Base-by-base conservation (phyloP, 1,140 invertebrate species). In the Musca domestica region DNA sequence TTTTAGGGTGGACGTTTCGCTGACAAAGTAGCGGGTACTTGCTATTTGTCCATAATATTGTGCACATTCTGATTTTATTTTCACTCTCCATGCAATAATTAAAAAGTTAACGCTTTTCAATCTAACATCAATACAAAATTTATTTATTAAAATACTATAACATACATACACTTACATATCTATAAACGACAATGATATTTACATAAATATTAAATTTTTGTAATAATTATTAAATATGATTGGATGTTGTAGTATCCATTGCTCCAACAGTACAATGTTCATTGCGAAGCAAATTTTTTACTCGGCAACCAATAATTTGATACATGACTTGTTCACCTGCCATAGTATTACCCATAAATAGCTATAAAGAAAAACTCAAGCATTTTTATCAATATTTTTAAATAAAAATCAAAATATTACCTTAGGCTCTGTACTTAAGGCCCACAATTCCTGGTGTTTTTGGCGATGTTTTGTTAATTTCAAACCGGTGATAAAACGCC, bases 401-500 rank as follows among this genome's bases (percentile, higher is more conserved):
- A 30, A 19, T 56, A 41, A 64, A 17, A 49, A 27, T 19, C n/a
- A n/a, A 52, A 51, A 19, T 46, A 20, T 68, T 30, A 73, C 72
- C 64, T 91, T 89, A 72, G 91, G 91, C 14, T 89, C 84, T 14
- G 84, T 86, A 0, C 89, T 88, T 6, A 91, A 68, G 0, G 87
- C 75, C 88, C 88, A 90, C 0, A 91, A 71, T 72, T 90, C 87
- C 74, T 90, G 83, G 51, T 85, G 80, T 2, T 86, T 85, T 61
- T 84, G 85, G 2, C 82, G 74, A 54, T 87, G 86, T 3, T 79
- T 84, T 17, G 88, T 81, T 4, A 91, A 76, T 83, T 92, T 92
- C 0, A 91, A 70, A 14, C 90, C 90, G 69, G 89, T 90, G 1
- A 87, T 83, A 72, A 91, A 92, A 72, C 88, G 87, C 22, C 88